A percentile compares a stretch with the other conserved stretches of the same genome.
Conservation (phyloP, 2,797 vertebrate species). For the Paguma larvata region DNA sequence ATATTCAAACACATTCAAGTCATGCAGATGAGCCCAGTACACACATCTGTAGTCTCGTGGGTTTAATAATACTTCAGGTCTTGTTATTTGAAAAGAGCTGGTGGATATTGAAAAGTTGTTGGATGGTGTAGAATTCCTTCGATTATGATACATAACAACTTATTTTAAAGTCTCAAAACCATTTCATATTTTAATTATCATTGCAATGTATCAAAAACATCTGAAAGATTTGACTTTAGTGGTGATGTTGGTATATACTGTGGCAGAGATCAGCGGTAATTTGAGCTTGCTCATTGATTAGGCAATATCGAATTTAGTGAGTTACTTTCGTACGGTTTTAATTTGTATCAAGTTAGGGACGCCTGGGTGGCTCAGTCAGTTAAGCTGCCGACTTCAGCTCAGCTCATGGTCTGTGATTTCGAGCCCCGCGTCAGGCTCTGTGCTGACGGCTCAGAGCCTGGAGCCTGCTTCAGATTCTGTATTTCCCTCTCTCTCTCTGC, state of each 20-base stretch:
- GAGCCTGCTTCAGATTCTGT: no score
- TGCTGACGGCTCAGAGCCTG: no score
- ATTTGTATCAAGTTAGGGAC: slow-evolving; percentile 26
- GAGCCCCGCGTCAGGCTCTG: no score
- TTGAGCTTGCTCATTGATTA: slow-evolving; percentile 15
- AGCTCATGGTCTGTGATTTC: no score
- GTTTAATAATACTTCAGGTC: not conserved
- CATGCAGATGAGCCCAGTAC: not conserved
- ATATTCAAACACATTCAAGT: not conserved
- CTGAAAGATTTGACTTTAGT: not conserved
- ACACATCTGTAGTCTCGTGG: not conserved
- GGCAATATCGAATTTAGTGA: slow-evolving; percentile 40
- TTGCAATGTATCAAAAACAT: not conserved
- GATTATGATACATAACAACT: not conserved
- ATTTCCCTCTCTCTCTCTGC: no score
- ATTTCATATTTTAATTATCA: slow-evolving; percentile 31
- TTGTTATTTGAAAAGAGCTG: slow-evolving; percentile 39
- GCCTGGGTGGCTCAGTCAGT: no score
- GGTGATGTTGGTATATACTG: not conserved
- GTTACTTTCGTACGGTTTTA: slow-evolving; percentile 39
- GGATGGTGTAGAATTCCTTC: not conserved
- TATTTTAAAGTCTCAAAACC: slow-evolving; percentile 49
- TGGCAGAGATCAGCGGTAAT: slow-evolving; percentile 12
- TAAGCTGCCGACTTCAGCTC: no score
- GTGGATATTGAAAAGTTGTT: slow-evolving; percentile 15